phyloP scores from a whole-genome alignment of 53 echinoderm and acorn worm genomes.

The Echinarachnius parma region DNA sequence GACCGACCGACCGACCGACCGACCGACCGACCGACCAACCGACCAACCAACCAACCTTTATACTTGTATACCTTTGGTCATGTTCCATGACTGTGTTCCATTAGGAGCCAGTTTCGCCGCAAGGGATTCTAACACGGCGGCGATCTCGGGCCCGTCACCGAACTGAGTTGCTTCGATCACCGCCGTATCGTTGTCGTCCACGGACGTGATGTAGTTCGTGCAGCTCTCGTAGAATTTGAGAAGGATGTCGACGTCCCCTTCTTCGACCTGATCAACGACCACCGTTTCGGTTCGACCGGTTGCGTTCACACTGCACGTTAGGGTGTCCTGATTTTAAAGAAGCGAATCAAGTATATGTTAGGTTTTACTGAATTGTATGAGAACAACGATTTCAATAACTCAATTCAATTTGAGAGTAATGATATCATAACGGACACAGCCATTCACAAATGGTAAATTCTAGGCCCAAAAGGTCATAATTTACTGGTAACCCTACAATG shows the following conservation, averaged over 20 bases:
- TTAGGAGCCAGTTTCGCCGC: constrained; percentile 30
- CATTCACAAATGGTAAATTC: no score
- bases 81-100: constrained; percentile 28
- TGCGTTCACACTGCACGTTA: constrained; percentile 8
- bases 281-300: not conserved
- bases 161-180: constrained; percentile 3
- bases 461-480: no score
- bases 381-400: not conserved
- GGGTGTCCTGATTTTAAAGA: constrained; percentile 5
- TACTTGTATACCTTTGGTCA: constrained; percentile 40
- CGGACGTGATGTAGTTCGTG: constrained; percentile 17
- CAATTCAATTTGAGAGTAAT: no score
- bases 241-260: constrained; percentile 11
- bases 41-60: not conserved
- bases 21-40: no score
- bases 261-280: constrained; percentile 5
- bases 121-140: constrained; percentile 13
- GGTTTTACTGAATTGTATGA: no score
- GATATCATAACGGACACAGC: no score
- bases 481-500: no score
- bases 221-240: constrained; percentile 33
- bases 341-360: no score
- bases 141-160: constrained; percentile 18
- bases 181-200: constrained; percentile 33
- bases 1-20: no score